Percentiles rank a stretch among this genome's conserved stretches.
These are phyloP conservation scores for Embidobia sp. DNA, from an alignment of 2,888 invertebrate species.

Conservation along the genomic window DNA sequence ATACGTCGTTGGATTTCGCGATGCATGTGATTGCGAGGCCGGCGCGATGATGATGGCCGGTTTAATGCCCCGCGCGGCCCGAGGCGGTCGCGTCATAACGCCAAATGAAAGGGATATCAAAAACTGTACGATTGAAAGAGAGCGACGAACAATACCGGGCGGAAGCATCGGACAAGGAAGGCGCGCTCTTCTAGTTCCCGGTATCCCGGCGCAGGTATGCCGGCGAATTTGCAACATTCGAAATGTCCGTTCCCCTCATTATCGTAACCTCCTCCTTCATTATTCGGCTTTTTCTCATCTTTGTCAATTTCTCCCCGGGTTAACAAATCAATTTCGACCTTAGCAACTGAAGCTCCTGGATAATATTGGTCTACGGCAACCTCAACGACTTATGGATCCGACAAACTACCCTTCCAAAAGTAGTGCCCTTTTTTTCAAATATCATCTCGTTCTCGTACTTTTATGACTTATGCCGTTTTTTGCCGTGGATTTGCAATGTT, in stretches of 20 bases:
- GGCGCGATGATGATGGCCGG: conserved; percentile 48
- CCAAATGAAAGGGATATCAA: conserved; percentile 56
- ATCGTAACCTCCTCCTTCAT: conserved; percentile 12
- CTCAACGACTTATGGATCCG: too few relatives aligned
- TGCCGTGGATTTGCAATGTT: too few relatives aligned
- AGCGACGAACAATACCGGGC: conserved; percentile 5
- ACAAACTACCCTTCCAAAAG: too few relatives aligned
- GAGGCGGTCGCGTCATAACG: conserved; percentile 43
- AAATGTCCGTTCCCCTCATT: conserved; percentile 70
- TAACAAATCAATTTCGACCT: conserved; percentile 6
- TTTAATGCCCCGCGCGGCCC: conserved; percentile 43
- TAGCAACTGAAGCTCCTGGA: too few relatives aligned
- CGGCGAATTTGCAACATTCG: conserved; percentile 64
- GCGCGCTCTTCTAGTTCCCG: neutral
- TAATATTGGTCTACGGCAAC: too few relatives aligned
- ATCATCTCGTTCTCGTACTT: too few relatives aligned
- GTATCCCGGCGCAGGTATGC: conserved; percentile 26
- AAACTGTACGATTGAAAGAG: conserved; percentile 51
- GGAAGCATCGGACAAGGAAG: neutral
- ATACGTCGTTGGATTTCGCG: conserved; percentile 46
- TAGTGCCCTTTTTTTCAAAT: too few relatives aligned
- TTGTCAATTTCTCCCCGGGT: conserved; percentile 4
- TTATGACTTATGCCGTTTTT: too few relatives aligned
- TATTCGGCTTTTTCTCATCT: conserved; percentile 21
- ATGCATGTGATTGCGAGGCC: conserved; percentile 51